These are phyloP conservation scores for Orthonyx spaldingii DNA, from an alignment of 2,113 vertebrate genomes.

Conservation along the genomic window DNA sequence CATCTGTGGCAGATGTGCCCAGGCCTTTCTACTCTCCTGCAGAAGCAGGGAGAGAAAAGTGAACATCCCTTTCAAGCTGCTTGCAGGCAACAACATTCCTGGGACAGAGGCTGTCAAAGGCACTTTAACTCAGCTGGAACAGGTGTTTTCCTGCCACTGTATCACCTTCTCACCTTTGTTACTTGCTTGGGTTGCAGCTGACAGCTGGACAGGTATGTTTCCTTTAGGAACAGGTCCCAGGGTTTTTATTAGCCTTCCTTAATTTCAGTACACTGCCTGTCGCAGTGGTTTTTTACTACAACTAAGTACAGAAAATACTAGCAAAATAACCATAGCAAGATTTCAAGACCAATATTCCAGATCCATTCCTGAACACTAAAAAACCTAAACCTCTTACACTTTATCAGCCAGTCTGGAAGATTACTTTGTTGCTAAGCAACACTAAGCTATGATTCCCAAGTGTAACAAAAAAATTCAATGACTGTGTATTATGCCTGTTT, in stretches of 20 bases:
- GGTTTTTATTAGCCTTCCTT: neutral
- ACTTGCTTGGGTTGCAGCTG: neutral
- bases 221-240: neutral
- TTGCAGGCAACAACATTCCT: neutral
- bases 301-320: neutral
- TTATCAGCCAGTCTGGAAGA: neutral
- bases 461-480: neutral
- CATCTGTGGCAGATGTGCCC: neutral
- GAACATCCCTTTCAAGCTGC: neutral
- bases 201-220: neutral
- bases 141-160: neutral
- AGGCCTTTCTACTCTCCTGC: neutral
- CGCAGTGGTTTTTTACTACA: neutral
- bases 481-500: neutral
- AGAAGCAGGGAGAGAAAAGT: neutral
- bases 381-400: neutral
- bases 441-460: neutral
- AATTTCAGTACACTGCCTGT: neutral
- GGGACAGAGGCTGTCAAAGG: neutral
- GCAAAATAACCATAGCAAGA: neutral
- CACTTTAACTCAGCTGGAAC: neutral
- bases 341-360: neutral
- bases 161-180: neutral
- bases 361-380: neutral
- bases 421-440: conserved; percentile 45